Evolutionary conservation across 2,797 vertebrate genomes (phyloP).

Genomic region (Enteromius afrohamiltoni): DNA sequence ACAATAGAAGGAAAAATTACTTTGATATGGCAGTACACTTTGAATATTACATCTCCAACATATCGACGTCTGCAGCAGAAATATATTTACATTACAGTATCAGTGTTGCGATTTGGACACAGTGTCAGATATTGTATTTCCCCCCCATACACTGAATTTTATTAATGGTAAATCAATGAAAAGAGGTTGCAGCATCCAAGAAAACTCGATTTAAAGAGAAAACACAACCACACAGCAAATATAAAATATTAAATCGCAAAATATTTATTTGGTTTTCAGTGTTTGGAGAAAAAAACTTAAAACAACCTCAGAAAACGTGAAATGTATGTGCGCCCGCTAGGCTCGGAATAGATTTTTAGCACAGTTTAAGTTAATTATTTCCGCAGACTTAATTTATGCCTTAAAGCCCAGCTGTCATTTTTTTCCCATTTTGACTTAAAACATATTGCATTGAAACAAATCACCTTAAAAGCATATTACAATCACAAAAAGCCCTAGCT

Average conservation of each 20-base stretch:
- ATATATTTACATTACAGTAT: conserved; percentile 40
- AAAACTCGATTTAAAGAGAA: conserved; percentile 25
- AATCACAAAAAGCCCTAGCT: conserved; percentile 38
- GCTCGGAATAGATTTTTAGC: conserved; percentile 13
- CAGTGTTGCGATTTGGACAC: conserved; percentile 19
- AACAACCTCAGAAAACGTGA: not conserved
- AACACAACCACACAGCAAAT: conserved; percentile 15
- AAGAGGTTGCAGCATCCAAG: conserved; percentile 10
- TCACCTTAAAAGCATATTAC: conserved; percentile 42
- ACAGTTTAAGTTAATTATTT: conserved; percentile 29
- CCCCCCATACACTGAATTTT: conserved; percentile 35
- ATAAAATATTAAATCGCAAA: conserved; percentile 14
- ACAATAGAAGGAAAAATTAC: conserved; percentile 54
- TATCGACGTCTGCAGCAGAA: conserved; percentile 3
- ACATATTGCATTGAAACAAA: conserved; percentile 41
- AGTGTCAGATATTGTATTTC: conserved; percentile 70
- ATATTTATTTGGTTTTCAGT: conserved; percentile 24
- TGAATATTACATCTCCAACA: conserved; percentile 10
- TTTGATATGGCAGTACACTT: conserved; percentile 22
- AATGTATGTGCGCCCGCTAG: not conserved
- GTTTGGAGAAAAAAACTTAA: not conserved
- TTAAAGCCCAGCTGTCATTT: conserved; percentile 13
- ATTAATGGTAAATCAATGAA: conserved; percentile 25
- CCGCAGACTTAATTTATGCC: conserved; percentile 29
- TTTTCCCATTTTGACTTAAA: conserved; percentile 9